Evolutionary conservation across 2,797 vertebrate species (phyloP), one percentile per base, ranked within the genome.

Genomic region (Pseudocheirus occidentalis): DNA sequence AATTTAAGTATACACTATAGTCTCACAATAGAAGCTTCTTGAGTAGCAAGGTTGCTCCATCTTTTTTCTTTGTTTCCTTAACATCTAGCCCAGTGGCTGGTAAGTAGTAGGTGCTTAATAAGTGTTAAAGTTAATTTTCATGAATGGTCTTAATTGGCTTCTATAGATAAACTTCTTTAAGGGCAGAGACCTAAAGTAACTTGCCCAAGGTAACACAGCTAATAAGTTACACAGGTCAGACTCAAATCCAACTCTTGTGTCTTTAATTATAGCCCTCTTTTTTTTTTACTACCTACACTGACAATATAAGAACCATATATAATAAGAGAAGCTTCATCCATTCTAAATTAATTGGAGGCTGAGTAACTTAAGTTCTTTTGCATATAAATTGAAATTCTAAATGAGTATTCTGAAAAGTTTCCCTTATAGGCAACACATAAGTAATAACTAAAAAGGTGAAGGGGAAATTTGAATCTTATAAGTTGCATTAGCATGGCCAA

Each of bases 361-460:
- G 40, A 87, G 40, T 50, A 87, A 87, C 21, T 87, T 21, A 87
- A 90, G 27, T 73, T 31, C 12, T 66, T 24, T 27, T 53, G 1
- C 34, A 54, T 4, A 89, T 90, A 55, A 28, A 59, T 46, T 73
- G 90, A 94, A 18, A 91, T 90, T 95, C 21, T 90, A 62, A 95
- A 56, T 91, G 56, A 46, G 16, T 94, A 50, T 55, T 53, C n/a
- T 40, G 1, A 16, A 90, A 93, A 29, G 0, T 1, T 66, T 92
- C 81, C 92, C 31, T 57, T 93, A 50, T 53, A 92, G 29, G 58
- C 0, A 55, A 29, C 53, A 90, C 16, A 90, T 40, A 46, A 95
- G 24, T 46, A 56, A 11, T 3, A 73, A 90, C 91, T 94, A 96
- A 90, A 4, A 12, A 96, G 94, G 92, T 55, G 94, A 93, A 96